Evolutionary conservation across 2,113 vertebrate genomes (phyloP).

Genomic region (Bostrychus sinensis): DNA sequence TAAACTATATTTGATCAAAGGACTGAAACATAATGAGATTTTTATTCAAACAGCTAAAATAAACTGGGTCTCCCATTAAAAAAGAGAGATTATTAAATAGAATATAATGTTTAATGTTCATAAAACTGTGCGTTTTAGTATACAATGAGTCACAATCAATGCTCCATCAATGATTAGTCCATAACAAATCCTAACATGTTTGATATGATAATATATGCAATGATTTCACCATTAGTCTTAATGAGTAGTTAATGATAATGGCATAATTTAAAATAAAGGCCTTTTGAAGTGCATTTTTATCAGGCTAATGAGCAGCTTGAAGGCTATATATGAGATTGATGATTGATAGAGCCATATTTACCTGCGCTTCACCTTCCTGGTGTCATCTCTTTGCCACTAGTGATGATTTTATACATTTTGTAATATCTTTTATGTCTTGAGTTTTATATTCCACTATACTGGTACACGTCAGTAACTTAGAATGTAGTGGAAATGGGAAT

Average conservation of each 20-base stretch:
- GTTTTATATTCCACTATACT: no score
- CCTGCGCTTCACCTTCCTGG: constrained; percentile 1
- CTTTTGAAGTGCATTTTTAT: not conserved
- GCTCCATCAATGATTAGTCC: not conserved
- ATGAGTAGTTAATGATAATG: constrained; percentile 8
- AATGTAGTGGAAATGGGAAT: no score
- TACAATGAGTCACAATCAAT: not conserved
- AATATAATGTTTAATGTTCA: no score
- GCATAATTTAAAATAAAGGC: constrained; percentile 9
- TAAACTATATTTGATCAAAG: constrained; percentile 1
- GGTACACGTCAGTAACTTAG: no score
- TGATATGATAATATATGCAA: constrained; percentile 1
- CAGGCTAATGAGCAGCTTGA: not conserved
- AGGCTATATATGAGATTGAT: not conserved
- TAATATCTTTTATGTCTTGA: not conserved
- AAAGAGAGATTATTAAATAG: no score
- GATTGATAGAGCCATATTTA: not conserved
- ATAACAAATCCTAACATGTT: not conserved
- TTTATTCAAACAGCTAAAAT: not conserved
- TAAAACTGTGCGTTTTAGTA: not conserved
- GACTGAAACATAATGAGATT: not conserved
- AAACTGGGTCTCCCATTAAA: no score
- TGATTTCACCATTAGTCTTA: constrained; percentile 6
- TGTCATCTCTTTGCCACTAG: not conserved
- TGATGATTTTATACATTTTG: not conserved